phyloP scores from a whole-genome alignment of 2,888 invertebrate species.

The Sinopyrophorus schimmeli region DNA sequence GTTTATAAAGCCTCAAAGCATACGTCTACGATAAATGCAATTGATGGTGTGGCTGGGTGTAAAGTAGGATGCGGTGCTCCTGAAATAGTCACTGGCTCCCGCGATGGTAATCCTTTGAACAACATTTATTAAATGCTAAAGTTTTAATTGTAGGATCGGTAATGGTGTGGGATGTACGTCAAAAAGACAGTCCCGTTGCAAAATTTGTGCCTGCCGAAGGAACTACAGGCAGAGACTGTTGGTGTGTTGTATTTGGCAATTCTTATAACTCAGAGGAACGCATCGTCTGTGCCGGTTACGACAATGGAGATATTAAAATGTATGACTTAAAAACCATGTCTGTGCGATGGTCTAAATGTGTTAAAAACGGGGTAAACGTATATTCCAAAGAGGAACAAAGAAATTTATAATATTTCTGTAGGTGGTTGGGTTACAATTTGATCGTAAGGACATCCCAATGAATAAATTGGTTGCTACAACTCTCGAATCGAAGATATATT shows the following conservation, averaged over 20 bases:
- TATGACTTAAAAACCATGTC: conserved; percentile 86
- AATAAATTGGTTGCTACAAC: conserved; percentile 93
- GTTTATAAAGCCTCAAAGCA: conserved; percentile 81
- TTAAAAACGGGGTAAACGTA: conserved; percentile 81
- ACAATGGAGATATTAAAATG: conserved; percentile 94
- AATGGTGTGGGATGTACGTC: conserved; percentile 94
- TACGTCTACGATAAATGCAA: conserved; percentile 82
- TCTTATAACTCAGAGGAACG: conserved; percentile 86
- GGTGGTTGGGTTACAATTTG: conserved; percentile 87
- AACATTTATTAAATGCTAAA: not conserved
- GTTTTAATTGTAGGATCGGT: conserved; percentile 80
- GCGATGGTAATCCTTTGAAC: conserved; percentile 71
- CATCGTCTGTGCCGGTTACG: conserved; percentile 88
- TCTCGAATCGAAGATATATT: conserved; percentile 85
- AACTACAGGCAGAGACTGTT: conserved; percentile 81
- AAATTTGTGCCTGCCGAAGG: conserved; percentile 79
- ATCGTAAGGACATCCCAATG: conserved; percentile 91
- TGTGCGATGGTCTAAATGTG: conserved; percentile 86
- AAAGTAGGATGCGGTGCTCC: conserved; percentile 85
- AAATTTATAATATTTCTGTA: conserved; percentile 42
- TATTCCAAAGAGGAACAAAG: conserved; percentile 39
- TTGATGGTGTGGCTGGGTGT: conserved; percentile 89
- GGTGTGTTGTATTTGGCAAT: conserved; percentile 92
- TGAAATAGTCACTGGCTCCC: conserved; percentile 91
- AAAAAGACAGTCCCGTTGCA: conserved; percentile 86